Percentiles rank a stretch among this genome's conserved stretches.
These are phyloP conservation scores for Gymnoscopelus braueri DNA, from an alignment of 2,797 vertebrate species.

Conservation along the genomic window DNA sequence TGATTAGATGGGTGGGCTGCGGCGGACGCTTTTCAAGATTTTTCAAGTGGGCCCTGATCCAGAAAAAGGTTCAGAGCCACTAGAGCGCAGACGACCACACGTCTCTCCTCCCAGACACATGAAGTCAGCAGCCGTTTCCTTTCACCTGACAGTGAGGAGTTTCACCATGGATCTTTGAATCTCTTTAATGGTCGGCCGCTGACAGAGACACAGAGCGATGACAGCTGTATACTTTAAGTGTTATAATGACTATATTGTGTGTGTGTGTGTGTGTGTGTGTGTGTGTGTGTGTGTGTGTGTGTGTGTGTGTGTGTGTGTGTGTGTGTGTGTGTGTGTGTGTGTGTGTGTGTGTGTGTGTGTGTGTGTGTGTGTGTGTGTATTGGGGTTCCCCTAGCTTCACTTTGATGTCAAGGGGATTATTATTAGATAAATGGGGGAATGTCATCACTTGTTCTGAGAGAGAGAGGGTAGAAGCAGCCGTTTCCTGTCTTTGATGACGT, in stretches of 20 bases:
- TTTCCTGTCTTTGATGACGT: slow-evolving; percentile 70
- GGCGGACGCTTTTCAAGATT: too few species aligned
- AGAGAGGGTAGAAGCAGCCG: slow-evolving; percentile 24
- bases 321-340: slow-evolving; percentile 9
- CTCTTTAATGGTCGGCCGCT: too few species aligned
- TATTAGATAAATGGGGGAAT: slow-evolving; percentile 64
- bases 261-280: not conserved
- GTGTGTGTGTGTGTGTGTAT: slow-evolving; percentile 15
- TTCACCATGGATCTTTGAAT: too few species aligned
- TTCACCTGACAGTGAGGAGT: too few species aligned
- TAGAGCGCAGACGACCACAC: too few species aligned
- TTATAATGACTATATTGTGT: not conserved
- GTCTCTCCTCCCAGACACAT: too few species aligned
- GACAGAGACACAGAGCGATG: too few species aligned
- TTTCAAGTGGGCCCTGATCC: too few species aligned
- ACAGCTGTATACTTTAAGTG: not conserved
- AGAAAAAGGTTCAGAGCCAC: too few species aligned
- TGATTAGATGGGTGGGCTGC: too few species aligned
- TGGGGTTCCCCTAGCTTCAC: slow-evolving; percentile 74
- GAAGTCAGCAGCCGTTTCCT: too few species aligned
- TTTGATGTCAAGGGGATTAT: slow-evolving; percentile 70
- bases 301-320: slow-evolving; percentile 10
- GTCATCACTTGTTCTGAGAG: slow-evolving; percentile 66
- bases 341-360: slow-evolving; percentile 25
- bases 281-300: slow-evolving; percentile 15